Percentiles rank a stretch among this genome's conserved stretches.
These are phyloP conservation scores for Lymantria dispar DNA, from an alignment of 2,888 invertebrate species.

Conservation along the genomic window DNA sequence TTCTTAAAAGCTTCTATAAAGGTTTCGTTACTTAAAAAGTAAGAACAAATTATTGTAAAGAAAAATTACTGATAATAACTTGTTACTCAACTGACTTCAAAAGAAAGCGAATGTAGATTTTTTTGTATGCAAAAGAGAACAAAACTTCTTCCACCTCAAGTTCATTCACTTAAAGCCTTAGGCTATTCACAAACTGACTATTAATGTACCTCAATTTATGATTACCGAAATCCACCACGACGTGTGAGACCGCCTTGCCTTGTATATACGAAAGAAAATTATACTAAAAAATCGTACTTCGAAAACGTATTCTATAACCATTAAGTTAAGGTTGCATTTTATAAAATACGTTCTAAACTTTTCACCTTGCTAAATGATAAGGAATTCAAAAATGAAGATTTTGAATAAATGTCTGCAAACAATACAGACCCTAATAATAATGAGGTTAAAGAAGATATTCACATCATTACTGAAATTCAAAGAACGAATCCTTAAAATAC, in stretches of 20 bases:
- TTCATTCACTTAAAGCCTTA: slow-evolving; percentile 58
- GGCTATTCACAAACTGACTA: slow-evolving; percentile 56
- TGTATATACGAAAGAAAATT: slow-evolving; percentile 12
- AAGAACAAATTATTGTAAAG: slow-evolving; percentile 20
- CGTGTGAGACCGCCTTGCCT: slow-evolving; percentile 66
- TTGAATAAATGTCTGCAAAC: slow-evolving; percentile 32
- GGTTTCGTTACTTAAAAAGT: slow-evolving; percentile 21
- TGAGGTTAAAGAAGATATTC: slow-evolving; percentile 37
- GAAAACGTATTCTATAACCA: slow-evolving; percentile 24
- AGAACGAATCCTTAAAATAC: slow-evolving; percentile 33
- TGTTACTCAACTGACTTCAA: slow-evolving; percentile 38
- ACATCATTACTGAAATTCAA: slow-evolving; percentile 8
- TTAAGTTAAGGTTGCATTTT: slow-evolving; percentile 11
- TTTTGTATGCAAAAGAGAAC: slow-evolving; percentile 31
- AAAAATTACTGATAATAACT: slow-evolving; percentile 27
- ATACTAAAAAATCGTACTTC: not conserved
- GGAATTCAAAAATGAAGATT: slow-evolving; percentile 37
- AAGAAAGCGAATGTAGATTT: slow-evolving; percentile 44
- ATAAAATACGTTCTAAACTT: not conserved
- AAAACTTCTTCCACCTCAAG: slow-evolving; percentile 35
- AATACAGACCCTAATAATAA: slow-evolving; percentile 22
- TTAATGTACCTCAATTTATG: slow-evolving; percentile 61
- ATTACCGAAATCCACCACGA: slow-evolving; percentile 48
- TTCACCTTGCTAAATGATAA: slow-evolving; percentile 32
- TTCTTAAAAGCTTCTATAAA: not conserved